Conservation (phyloP, 2,888 invertebrate genomes). For the Callinectes sapidus region DNA sequence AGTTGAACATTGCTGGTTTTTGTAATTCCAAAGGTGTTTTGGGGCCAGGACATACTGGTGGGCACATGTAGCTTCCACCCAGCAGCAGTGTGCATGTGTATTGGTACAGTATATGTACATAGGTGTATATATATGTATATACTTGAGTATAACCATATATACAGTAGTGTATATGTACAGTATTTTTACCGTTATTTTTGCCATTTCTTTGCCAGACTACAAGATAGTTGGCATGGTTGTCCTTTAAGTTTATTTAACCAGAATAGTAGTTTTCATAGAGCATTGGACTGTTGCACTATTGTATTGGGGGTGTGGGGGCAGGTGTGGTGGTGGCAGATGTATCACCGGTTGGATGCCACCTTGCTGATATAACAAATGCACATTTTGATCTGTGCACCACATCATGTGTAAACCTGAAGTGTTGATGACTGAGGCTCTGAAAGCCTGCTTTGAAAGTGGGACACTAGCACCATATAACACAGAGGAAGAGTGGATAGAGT, state of each 20-base stretch:
- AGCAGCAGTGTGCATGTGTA: slow-evolving; percentile 9
- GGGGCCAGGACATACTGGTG: background rate
- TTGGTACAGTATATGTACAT: slow-evolving; percentile 45
- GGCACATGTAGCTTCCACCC: background rate
- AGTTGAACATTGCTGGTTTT: slow-evolving; percentile 5
- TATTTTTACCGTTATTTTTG: slow-evolving; percentile 34
- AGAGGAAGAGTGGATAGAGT: background rate
- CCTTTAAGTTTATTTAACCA: background rate
- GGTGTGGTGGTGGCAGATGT: background rate
- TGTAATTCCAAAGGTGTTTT: background rate
- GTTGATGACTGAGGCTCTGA: background rate
- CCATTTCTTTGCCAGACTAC: background rate
- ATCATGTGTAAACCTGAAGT: background rate
- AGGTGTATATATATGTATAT: slow-evolving; percentile 44
- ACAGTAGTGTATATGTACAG: slow-evolving; percentile 40
- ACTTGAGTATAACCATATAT: slow-evolving; percentile 43
- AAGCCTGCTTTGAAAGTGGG: background rate
- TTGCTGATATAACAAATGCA: background rate
- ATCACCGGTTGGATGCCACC: background rate
- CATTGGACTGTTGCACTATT: background rate
- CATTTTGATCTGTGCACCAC: background rate
- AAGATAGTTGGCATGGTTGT: background rate
- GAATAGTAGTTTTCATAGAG: background rate
- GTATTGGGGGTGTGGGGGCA: background rate
- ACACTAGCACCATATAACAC: background rate